Evolutionary conservation across 37 sponge, comb jelly and placozoan genomes (phyloP).

Genomic region (Halichondria panicea): DNA sequence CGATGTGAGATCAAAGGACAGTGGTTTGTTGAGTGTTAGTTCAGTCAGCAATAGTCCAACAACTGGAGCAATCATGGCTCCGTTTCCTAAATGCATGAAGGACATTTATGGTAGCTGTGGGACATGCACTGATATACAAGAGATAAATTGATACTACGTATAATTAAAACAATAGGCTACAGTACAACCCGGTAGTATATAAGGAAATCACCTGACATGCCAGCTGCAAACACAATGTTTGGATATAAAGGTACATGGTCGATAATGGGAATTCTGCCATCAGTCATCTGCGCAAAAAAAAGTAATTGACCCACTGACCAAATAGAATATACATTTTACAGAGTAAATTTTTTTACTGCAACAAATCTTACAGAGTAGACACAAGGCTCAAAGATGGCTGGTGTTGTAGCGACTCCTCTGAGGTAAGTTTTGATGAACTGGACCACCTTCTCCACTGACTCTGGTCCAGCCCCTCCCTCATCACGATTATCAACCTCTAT

Average conservation of each 20-base stretch:
- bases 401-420: constrained; percentile 29
- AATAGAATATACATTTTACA: background rate
- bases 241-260: constrained; percentile 44
- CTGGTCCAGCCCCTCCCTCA: background rate
- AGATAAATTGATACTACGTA: background rate
- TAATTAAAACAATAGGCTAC: background rate
- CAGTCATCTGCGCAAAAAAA: constrained; percentile 14
- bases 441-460: background rate
- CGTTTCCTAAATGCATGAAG: no score
- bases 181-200: background rate
- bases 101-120: constrained; percentile 65
- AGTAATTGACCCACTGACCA: background rate
- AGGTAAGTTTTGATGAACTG: constrained; percentile 11
- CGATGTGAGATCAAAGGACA: constrained; percentile 44
- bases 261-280: constrained; percentile 30
- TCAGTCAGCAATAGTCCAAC: constrained; percentile 54
- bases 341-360: no score
- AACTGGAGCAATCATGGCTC: no score
- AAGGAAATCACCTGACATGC: constrained; percentile 73
- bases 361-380: constrained; percentile 50
- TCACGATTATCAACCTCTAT: constrained; percentile 53
- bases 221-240: constrained; percentile 58
- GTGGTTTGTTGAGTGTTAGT: constrained; percentile 35
- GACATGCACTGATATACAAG: constrained; percentile 1
- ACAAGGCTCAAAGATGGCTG: constrained; percentile 65